phyloP scores from a whole-genome alignment of 2,797 vertebrate species.

The Ara ararauna region DNA sequence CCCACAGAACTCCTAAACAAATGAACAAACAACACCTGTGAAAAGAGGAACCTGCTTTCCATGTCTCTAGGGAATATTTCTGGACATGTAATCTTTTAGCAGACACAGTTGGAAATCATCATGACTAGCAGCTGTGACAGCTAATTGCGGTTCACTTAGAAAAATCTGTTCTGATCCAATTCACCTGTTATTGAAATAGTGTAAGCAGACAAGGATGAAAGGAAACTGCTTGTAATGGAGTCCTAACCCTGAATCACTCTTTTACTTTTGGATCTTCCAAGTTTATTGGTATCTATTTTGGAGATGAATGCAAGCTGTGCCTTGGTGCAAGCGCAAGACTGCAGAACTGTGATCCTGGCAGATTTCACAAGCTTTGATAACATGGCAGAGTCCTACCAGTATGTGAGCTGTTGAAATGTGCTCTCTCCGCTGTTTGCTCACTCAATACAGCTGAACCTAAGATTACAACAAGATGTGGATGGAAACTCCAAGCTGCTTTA shows the following conservation, averaged over 20 bases:
- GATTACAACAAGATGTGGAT: neutral
- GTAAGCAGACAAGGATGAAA: neutral
- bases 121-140: neutral
- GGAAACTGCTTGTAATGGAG: neutral
- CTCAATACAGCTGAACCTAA: neutral
- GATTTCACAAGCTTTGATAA: neutral
- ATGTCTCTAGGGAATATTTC: accelerated
- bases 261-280: neutral
- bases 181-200: neutral
- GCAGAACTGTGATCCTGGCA: neutral
- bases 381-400: neutral
- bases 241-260: neutral
- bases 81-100: neutral
- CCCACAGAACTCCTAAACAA: neutral
- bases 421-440: accelerated
- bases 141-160: neutral
- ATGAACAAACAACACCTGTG: neutral
- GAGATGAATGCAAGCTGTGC: neutral
- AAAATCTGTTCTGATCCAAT: neutral
- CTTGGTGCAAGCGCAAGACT: accelerated
- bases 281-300: accelerated
- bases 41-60: neutral
- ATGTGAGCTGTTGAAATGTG: neutral
- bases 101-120: neutral
- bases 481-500: neutral